Conservation (phyloP, 2,113 vertebrate genomes). For the Oophaga pumilio region DNA sequence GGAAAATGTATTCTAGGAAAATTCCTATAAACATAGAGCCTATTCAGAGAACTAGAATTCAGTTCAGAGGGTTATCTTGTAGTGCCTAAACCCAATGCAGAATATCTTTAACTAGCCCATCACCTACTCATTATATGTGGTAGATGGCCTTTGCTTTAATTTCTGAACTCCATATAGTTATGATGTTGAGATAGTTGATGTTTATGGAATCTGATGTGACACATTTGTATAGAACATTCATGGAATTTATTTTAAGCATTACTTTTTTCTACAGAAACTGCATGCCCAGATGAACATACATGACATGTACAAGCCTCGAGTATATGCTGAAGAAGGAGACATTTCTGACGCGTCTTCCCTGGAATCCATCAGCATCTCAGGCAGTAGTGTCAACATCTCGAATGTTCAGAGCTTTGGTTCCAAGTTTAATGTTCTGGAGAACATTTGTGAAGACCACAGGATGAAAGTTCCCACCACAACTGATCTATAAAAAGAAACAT, state of each 20-base stretch:
- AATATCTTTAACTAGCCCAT: too few relatives aligned
- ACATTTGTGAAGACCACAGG: conserved; percentile 13
- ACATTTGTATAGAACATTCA: neutral
- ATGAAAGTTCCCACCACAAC: neutral
- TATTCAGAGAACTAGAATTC: too few relatives aligned
- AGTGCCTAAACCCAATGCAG: too few relatives aligned
- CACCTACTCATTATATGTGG: too few relatives aligned
- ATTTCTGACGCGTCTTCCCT: conserved; percentile 24
- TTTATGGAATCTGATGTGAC: neutral
- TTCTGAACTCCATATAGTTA: neutral
- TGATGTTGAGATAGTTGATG: neutral
- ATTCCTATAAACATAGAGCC: too few relatives aligned
- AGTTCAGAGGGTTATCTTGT: too few relatives aligned
- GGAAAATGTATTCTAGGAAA: too few relatives aligned
- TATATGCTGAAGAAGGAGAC: conserved; percentile 31
- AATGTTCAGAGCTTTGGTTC: conserved; percentile 34
- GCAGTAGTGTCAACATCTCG: neutral
- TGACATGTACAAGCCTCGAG: conserved; percentile 13
- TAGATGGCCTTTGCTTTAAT: too few relatives aligned
- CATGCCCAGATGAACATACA: neutral
- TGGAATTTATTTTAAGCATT: neutral
- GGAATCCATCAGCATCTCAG: conserved; percentile 38
- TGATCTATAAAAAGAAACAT: neutral
- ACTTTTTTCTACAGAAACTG: conserved; percentile 41
- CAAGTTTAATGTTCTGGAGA: conserved; percentile 49